A percentile compares a stretch with the other conserved stretches of the same genome.
Evolutionary conservation across 2,888 invertebrate genomes (phyloP).

Genomic region (Calameuta pallipes): DNA sequence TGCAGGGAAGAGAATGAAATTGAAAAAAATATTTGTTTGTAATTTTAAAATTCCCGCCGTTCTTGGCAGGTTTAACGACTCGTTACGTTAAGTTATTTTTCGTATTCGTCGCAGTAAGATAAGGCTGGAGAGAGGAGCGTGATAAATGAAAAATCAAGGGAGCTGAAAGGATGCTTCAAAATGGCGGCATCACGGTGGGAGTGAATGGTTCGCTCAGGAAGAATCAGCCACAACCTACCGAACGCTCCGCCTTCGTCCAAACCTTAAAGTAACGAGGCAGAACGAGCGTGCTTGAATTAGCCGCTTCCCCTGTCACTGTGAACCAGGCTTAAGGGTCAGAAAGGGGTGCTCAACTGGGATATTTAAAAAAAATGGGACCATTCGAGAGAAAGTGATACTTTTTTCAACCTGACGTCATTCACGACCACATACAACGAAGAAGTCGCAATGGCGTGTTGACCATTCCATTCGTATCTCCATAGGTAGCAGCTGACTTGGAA

Average conservation of each 20-base stretch:
- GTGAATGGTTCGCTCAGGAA: constrained; percentile 40
- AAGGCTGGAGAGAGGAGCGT: not conserved
- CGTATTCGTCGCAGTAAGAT: not conserved
- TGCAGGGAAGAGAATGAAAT: not conserved
- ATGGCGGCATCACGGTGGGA: constrained; percentile 47
- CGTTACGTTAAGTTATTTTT: not conserved
- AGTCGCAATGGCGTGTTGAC: constrained; percentile 5
- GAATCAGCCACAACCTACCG: constrained; percentile 43
- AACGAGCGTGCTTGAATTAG: not conserved
- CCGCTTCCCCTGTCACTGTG: not conserved
- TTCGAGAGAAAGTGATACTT: not conserved
- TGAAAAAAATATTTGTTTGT: not conserved
- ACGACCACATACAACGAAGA: not conserved
- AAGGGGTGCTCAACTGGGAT: not conserved
- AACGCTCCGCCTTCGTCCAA: constrained; percentile 54
- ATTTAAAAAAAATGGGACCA: not conserved
- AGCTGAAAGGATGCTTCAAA: constrained; percentile 51
- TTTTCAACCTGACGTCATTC: not conserved
- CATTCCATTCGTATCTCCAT: constrained; percentile 22
- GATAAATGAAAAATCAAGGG: constrained; percentile 21
- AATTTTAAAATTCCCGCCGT: not conserved
- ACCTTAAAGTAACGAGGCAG: constrained; percentile 22
- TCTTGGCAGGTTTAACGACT: not conserved
- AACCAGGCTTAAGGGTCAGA: not conserved
- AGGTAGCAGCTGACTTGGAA: constrained; percentile 23